Evolutionary conservation across 2,113 vertebrate genomes (phyloP), one percentile per base, ranked within the genome.

Genomic region (Mellivora capensis): DNA sequence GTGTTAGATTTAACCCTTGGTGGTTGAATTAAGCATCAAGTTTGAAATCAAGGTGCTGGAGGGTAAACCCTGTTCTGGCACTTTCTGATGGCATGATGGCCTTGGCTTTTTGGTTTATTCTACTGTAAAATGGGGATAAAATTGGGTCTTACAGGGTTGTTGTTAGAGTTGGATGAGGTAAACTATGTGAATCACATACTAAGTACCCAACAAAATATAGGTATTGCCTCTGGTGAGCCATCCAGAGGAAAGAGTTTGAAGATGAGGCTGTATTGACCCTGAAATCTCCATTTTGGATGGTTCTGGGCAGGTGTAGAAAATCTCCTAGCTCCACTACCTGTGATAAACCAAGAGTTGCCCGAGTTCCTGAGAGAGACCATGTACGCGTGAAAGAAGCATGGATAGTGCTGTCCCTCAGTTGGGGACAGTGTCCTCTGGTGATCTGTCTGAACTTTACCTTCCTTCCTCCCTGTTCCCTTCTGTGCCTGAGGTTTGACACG

Each of bases 381-480:
- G 61, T 31, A 7, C 4, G 14, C 34, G 13, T 85, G 47, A 39
- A 59, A 20, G 18, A 42, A 44, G 23, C 31, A 4, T 20, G 5
- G 83, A 23, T 6, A 3, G 42, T 2, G 0, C 52, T 27, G 4
- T n/a, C 69, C 49, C 17, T 54, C 31, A 25, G 3, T 21, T 71
- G n/a, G 49, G 7, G 49, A 5, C 20, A 8, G 87, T n/a, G 57
- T 88, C 34, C 23, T 84, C 59, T 42, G 52, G 42, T 52, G 34
- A 54, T n/a, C 88, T 96, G 37, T 95, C 96, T 95, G 74, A 91
- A 57, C 42, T 86, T 88, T 39, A 85, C 14, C 23, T 95, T 91
- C 93, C 1, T 47, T 94, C 84, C 90, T 89, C 57, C 37, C 74
- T 93, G 90, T 34, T 39, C 34, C 94, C 20, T 69, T 93, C 86